Conservation (phyloP, 2,797 vertebrate species). For the Acestrorhynchus altus region DNA sequence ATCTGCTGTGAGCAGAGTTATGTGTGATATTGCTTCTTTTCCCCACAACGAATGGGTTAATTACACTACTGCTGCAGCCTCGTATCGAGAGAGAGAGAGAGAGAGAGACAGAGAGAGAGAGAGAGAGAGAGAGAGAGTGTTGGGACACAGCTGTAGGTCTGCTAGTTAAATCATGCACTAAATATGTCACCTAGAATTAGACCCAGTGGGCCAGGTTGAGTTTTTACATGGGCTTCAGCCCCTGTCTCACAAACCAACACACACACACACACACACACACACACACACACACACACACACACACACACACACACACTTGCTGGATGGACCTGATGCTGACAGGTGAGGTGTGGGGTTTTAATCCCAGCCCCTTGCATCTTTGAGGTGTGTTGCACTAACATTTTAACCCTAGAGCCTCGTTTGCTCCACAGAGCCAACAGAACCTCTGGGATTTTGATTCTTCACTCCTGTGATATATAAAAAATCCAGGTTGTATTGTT, state of each 20-base stretch:
- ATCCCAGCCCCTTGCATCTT: constrained; percentile 63
- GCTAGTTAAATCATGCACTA: constrained; percentile 82
- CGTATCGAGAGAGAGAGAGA: too few species aligned
- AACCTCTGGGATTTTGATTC: too few species aligned
- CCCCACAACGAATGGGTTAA: constrained; percentile 80
- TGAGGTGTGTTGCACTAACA: constrained; percentile 48
- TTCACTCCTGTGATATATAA: too few species aligned
- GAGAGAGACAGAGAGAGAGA: too few species aligned
- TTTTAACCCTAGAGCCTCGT: too few species aligned
- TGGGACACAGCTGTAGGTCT: constrained; percentile 82
- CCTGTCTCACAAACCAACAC: constrained; percentile 7
- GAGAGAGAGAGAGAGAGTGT: too few species aligned
- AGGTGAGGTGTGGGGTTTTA: constrained; percentile 69
- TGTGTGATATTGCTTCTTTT: constrained; percentile 76
- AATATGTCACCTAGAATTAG: constrained; percentile 81
- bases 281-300: too few species aligned
- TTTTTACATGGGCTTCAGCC: constrained; percentile 64
- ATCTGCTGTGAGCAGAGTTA: constrained; percentile 71
- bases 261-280: constrained; percentile 1
- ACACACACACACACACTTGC: neutral
- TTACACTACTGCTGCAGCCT: constrained; percentile 78
- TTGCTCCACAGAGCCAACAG: too few species aligned
- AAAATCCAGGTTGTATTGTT: too few species aligned
- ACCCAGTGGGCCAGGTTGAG: constrained; percentile 69
- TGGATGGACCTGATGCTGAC: constrained; percentile 60